Base-by-base conservation (phyloP, 2,888 invertebrate species). In the Orgyia antiqua region DNA sequence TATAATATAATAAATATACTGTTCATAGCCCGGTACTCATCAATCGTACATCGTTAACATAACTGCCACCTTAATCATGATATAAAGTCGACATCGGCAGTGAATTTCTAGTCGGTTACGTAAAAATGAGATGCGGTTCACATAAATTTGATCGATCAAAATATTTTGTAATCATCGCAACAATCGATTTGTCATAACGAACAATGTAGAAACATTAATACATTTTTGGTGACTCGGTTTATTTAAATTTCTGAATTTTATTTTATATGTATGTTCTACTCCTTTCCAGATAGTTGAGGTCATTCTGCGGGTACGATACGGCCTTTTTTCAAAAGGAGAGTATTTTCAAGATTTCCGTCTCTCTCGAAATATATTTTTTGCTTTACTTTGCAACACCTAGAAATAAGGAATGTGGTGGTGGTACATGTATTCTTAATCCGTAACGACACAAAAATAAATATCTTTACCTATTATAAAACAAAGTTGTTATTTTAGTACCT, bases 91-190 rank as follows among this genome's bases (percentile, higher is more conserved):
- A 39, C 31, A 29, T 8, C 21, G 13, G 7, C 13, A 4, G 13
- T 20, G 33, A 41, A 38, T 11, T 36, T 37, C 32, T 29, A 31
- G 24, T 33, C 29, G 24, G 24, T 51, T 51, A 49, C 44, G 29
- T 39, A 38, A 38, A 45, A 33, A 29, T 31, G 15, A 29, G 35
- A 37, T 39, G 30, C 33, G 32, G 12, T 42, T 31, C 28, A 15
- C 46, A 44, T 39, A 41, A 39, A 43, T 40, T 51, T 9, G 25
- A 39, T 30, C 39, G 37, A 46, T 45, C 36, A 42, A 36, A 43
- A 43, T 36, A 36, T 43, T 41, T 42, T 42, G 33, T 24, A 24
- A 29, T 10, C 24, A 25, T 35, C 41, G 24, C 36, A 37, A 40
- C 39, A 29, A 32, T 39, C 25, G 21, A 30, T 38, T 36, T 31